Conservation (phyloP, 2,888 invertebrate genomes). For the Ichneumoninae sp. region DNA sequence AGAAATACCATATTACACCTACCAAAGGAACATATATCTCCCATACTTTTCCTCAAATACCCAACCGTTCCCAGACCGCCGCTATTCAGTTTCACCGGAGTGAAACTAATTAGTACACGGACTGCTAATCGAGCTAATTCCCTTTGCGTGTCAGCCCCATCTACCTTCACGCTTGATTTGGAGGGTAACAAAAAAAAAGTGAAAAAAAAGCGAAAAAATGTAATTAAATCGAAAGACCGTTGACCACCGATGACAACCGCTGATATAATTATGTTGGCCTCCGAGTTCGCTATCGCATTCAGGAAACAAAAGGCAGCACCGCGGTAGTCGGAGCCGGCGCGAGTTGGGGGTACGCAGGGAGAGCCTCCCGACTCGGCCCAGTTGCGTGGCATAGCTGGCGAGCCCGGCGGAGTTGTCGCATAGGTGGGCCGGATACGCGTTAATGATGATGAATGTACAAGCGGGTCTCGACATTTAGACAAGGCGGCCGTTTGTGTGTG, state of each 20-base stretch:
- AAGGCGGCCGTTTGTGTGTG: constrained; percentile 40
- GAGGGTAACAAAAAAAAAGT: not conserved
- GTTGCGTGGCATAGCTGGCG: constrained; percentile 57
- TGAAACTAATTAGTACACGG: constrained; percentile 17
- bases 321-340: constrained; percentile 10
- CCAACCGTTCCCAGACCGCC: not conserved
- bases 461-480: constrained; percentile 57
- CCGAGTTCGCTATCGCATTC: constrained; percentile 12
- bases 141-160: not conserved
- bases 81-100: not conserved
- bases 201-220: not conserved
- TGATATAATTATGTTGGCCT: constrained; percentile 21
- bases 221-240: constrained; percentile 36
- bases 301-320: constrained; percentile 52
- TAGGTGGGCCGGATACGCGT: constrained; percentile 69
- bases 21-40: not conserved
- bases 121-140: constrained; percentile 13
- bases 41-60: constrained; percentile 5
- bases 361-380: constrained; percentile 40
- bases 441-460: constrained; percentile 71
- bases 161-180: constrained; percentile 7
- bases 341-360: constrained; percentile 12
- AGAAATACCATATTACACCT: constrained; percentile 2
- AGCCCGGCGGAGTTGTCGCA: constrained; percentile 43
- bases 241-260: not conserved